Base-by-base conservation (phyloP, 2,797 vertebrate genomes). In the Sebastes jordani region DNA sequence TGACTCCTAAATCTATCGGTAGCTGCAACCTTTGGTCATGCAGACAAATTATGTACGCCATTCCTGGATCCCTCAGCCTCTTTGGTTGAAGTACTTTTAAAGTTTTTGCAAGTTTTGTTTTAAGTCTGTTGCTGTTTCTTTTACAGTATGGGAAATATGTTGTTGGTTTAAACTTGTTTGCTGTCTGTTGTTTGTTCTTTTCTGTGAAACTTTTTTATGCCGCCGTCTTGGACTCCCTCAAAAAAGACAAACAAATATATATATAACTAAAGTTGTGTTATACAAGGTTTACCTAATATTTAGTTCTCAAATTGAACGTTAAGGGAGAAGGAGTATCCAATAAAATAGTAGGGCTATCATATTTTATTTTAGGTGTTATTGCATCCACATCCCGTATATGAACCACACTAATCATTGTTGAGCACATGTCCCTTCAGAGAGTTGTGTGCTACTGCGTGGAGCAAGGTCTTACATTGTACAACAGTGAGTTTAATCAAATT, bases 401-500 rank as follows among this genome's bases (percentile, higher is more conserved):
- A 77, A 68, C n/a, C 10, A 72, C 70, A 68, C 16, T 25, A 55
- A 59, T 70, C 8, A 58, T 11, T 63, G 13, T 20, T 69, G 32
- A 73, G 60, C 38, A 54, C 34, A 75, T 52, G 22, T 55, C 25
- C 54, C 75, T 71, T 66, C 22, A 70, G 72, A 68, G 55, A 62
- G 67, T 42, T 62, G 25, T 52, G 55, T 78, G 30, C 25, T 49
- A 69, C 13, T 65, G 22, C 2, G 3, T 32, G 56, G 25, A 52
- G n/a, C 49, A 59, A 68, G 4, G 23, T 54, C 23, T 38, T 13
- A 16, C 71, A 42, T 32, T 56, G 49, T 22, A 32, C 46, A 69
- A 69, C 13, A 62, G 30, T 65, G 36, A 54, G 22, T 55, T 54
- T 67, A 76, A 74, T 79, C 1, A 65, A 80, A 77, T 71, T 69